phyloP scores from a whole-genome alignment of 1,140 invertebrate genomes.

The Macrobrachium rosenbergii region DNA sequence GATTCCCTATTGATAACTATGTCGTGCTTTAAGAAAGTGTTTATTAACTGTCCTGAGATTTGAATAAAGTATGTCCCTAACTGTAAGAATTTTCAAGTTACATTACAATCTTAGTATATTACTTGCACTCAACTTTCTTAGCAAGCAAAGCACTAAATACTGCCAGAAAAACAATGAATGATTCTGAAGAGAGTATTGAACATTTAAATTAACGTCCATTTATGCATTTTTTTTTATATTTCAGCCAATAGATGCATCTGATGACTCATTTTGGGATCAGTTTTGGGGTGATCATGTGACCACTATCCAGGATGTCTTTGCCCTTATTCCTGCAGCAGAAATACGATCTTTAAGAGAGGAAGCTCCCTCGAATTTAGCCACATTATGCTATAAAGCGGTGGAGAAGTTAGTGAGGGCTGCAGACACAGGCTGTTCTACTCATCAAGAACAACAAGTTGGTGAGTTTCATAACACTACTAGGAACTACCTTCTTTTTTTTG shows the following conservation, averaged over 20 bases:
- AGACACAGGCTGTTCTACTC: slow-evolving; percentile 92
- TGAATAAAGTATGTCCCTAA: no score
- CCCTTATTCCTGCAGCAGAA: slow-evolving; percentile 92
- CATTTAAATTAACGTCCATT: neutral
- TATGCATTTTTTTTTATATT: slow-evolving; percentile 29
- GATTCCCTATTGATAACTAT: no score
- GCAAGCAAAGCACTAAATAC: no score
- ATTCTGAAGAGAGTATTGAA: neutral
- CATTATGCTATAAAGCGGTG: slow-evolving; percentile 98
- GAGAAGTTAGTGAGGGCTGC: slow-evolving; percentile 95
- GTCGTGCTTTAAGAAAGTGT: no score
- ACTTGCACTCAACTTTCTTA: no score
- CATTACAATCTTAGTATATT: no score
- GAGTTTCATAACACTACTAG: neutral
- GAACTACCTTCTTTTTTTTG: no score
- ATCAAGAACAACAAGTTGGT: slow-evolving; percentile 95
- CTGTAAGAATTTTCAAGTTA: no score
- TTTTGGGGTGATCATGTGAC: slow-evolving; percentile 97
- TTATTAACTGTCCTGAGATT: no score
- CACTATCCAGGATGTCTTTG: slow-evolving; percentile 96
- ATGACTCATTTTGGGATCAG: slow-evolving; percentile 98
- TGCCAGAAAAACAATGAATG: no score
- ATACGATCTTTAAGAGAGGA: slow-evolving; percentile 94
- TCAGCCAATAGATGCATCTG: slow-evolving; percentile 89
- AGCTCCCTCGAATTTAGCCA: slow-evolving; percentile 97